Evolutionary conservation across 2,113 vertebrate genomes (phyloP), one percentile per base, ranked within the genome.

Genomic region (Stictonetta naevosa): DNA sequence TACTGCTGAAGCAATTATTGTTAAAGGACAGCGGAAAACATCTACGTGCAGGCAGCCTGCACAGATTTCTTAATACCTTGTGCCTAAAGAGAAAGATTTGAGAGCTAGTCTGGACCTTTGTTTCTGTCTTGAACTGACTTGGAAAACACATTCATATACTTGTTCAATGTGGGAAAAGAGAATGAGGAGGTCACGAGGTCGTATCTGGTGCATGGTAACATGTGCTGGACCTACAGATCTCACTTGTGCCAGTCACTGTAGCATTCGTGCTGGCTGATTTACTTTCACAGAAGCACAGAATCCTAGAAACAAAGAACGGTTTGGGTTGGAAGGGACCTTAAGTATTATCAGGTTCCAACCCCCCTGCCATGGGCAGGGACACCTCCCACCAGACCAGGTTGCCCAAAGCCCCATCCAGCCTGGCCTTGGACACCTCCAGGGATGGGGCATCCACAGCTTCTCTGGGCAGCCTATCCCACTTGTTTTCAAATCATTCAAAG

Each of bases 261-360:
- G 44, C 1, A 0, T 78, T 34, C 26, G 10, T 1, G 0, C 42
- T 72, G 40, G 19, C 34, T 60, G 28, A 77, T 60, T 50, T 44
- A 52, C 40, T 36, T 82, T 88, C 46, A 40, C 11, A 64, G 36
- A 40, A 64, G 18, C 36, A 64, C 11, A 64, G 38, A 52, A 52
- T 85, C 46, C 19, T 11, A 64, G 26, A 64, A 64, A 11, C 38
- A 64, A 11, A 64, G 38, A 56, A 56, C 3, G 53, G 53, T 28
- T 56, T 31, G 53, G 25, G 17, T 40, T 63, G 62, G 38, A 64
- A 20, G 38, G 7, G 26, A 13, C 36, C 18, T 40, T 40, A 64
- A 59, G 29, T 26, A 18, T 17, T 12, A 13, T 8, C 11, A 8
- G 40, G 11, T 40, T 64, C 36, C 38, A 64, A 13, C 36, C 36